phyloP scores from a whole-genome alignment of 2,113 vertebrate species.

The Epinephelus cyanopodus region DNA sequence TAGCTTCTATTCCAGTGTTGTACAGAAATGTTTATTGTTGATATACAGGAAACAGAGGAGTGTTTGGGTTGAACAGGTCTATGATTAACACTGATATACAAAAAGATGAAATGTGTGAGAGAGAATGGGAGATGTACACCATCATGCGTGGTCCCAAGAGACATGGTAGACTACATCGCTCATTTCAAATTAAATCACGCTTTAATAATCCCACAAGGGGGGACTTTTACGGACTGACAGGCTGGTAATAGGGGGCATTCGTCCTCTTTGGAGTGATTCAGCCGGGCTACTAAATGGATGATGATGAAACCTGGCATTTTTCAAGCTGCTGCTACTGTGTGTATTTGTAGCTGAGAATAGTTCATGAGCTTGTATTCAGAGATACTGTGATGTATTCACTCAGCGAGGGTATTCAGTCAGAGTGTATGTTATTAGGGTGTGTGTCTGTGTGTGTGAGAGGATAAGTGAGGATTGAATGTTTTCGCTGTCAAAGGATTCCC shows the following conservation, averaged over 20 bases:
- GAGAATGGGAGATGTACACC: constrained; percentile 48
- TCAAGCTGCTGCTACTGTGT: background rate
- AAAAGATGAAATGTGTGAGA: constrained; percentile 28
- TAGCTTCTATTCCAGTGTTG: background rate
- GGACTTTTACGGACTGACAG: constrained; percentile 61
- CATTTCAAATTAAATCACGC: constrained; percentile 76
- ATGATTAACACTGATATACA: background rate
- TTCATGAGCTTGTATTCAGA: background rate
- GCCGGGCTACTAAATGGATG: constrained; percentile 45
- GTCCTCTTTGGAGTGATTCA: constrained; percentile 48
- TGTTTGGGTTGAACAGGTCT: background rate
- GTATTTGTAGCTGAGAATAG: constrained; percentile 15
- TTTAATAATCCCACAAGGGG: constrained; percentile 73
- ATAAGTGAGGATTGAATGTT: background rate
- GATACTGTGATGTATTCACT: constrained; percentile 4
- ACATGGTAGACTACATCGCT: constrained; percentile 52
- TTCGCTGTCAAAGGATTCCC: background rate
- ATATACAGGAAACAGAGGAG: background rate
- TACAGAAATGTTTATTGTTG: background rate
- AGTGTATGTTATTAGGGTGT: background rate
- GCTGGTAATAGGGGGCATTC: constrained; percentile 57
- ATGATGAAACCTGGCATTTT: constrained; percentile 46
- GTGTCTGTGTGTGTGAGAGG: background rate
- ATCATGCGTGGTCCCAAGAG: constrained; percentile 27
- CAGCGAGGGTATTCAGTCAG: constrained; percentile 7